Evolutionary conservation across 2,797 vertebrate genomes (phyloP).

Genomic region (Amphiprion clarkii): DNA sequence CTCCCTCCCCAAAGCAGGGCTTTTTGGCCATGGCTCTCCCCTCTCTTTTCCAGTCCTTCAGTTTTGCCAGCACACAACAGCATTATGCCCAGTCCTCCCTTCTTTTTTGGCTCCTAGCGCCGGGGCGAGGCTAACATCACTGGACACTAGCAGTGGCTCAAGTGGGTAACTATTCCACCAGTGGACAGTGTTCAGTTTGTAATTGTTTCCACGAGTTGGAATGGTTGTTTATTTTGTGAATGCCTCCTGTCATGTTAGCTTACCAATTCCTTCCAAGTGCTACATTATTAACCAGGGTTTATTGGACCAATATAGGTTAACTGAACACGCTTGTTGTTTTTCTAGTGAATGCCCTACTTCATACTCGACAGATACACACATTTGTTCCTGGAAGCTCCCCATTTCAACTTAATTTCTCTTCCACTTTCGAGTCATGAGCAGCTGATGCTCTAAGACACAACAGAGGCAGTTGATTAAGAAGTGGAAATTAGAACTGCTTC

Average conservation of each 20-base stretch:
- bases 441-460: conserved; percentile 31
- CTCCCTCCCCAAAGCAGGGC: conserved; percentile 78
- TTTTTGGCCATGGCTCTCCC: conserved; percentile 77
- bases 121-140: conserved; percentile 75
- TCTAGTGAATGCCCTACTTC: conserved; percentile 55
- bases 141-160: conserved; percentile 73
- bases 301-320: conserved; percentile 53
- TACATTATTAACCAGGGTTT: conserved; percentile 63
- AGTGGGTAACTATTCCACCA: conserved; percentile 71
- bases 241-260: conserved; percentile 65
- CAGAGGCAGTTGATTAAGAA: conserved; percentile 27
- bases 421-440: conserved; percentile 30
- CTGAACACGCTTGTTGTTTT: conserved; percentile 53
- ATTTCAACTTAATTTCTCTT: conserved; percentile 30
- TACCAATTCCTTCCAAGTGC: conserved; percentile 53
- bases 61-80: conserved; percentile 80
- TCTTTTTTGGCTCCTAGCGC: conserved; percentile 66
- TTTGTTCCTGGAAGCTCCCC: conserved; percentile 63
- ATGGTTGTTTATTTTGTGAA: conserved; percentile 54
- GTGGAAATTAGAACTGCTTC: conserved; percentile 17
- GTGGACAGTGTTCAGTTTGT: conserved; percentile 57
- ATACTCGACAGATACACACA: conserved; percentile 36
- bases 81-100: conserved; percentile 77
- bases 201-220: conserved; percentile 68
- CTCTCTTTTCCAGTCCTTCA: conserved; percentile 78